Evolutionary conservation across 2,113 vertebrate species (phyloP).

Genomic region (Zeus faber): DNA sequence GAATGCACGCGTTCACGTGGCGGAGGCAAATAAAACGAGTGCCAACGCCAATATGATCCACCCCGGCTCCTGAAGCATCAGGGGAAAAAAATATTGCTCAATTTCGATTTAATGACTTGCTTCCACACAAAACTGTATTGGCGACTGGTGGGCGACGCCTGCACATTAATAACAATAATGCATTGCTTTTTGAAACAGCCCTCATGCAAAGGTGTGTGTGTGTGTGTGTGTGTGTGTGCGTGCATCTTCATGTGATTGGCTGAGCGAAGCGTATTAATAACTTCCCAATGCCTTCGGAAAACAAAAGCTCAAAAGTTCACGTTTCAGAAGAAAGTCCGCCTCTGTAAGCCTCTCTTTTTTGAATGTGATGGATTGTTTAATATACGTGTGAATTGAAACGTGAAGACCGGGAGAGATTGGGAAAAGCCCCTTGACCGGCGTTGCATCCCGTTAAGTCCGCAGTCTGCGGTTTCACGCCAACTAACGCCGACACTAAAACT

Average conservation of each 20-base stretch:
- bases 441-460: too few relatives aligned
- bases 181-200: constrained; percentile 67
- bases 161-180: constrained; percentile 73
- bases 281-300: constrained; percentile 32
- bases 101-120: constrained; percentile 76
- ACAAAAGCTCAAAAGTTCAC: too few relatives aligned
- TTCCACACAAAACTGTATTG: constrained; percentile 54
- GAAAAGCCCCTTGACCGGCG: too few relatives aligned
- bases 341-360: constrained; percentile 17
- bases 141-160: constrained; percentile 55
- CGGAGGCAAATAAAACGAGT: constrained; percentile 51
- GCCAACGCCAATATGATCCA: constrained; percentile 56
- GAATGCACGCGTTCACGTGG: constrained; percentile 31
- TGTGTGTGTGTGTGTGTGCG: constrained; percentile 16
- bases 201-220: constrained; percentile 35
- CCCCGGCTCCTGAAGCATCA: constrained; percentile 53
- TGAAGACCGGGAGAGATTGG: too few relatives aligned
- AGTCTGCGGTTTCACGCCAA: too few relatives aligned
- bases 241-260: neutral
- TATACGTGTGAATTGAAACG: constrained; percentile 5
- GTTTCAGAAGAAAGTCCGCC: constrained; percentile 16
- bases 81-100: constrained; percentile 73
- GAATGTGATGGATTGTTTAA: constrained; percentile 12
- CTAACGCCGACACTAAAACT: too few relatives aligned
- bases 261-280: constrained; percentile 26